A percentile compares a stretch with the other conserved stretches of the same genome.
Conservation (phyloP, 2,113 vertebrate species). For the Mystacornis crossleyi region DNA sequence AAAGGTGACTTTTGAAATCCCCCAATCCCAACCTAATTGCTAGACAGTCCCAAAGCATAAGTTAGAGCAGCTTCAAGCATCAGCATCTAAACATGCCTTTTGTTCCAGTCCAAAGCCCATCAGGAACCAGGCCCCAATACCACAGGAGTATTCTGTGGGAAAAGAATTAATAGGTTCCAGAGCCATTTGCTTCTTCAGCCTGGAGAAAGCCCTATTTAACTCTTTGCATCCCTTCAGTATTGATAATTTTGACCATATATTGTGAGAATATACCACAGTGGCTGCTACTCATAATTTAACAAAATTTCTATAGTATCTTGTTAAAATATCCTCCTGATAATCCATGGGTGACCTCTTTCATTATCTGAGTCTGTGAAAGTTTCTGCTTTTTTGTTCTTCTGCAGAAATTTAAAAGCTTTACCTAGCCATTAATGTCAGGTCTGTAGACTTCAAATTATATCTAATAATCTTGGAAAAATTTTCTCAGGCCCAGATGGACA, state of each 20-base stretch:
- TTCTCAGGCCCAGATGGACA: not conserved
- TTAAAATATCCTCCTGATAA: not conserved
- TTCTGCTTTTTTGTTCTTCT: not conserved
- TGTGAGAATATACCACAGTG: not conserved
- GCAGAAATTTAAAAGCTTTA: not conserved
- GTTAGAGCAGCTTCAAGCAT: conserved; percentile 2
- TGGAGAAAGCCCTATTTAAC: conserved; percentile 6
- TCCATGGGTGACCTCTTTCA: not conserved
- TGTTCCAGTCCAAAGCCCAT: not conserved
- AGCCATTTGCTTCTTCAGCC: not conserved
- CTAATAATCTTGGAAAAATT: not conserved
- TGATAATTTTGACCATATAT: not conserved
- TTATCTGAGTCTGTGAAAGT: not conserved
- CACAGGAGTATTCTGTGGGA: not conserved
- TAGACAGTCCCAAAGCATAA: not conserved
- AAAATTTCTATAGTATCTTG: not conserved
- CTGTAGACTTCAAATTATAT: not conserved
- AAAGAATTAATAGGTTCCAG: conserved; percentile 25
- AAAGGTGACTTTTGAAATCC: conserved; percentile 35
- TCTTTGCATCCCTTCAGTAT: not conserved
- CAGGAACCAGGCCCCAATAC: not conserved
- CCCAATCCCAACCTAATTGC: conserved; percentile 17
- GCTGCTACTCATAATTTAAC: not conserved
- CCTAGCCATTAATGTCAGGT: not conserved
- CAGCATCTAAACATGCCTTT: conserved; percentile 39